phyloP scores from a whole-genome alignment of 2,797 vertebrate species.

The Thamnophis elegans region DNA sequence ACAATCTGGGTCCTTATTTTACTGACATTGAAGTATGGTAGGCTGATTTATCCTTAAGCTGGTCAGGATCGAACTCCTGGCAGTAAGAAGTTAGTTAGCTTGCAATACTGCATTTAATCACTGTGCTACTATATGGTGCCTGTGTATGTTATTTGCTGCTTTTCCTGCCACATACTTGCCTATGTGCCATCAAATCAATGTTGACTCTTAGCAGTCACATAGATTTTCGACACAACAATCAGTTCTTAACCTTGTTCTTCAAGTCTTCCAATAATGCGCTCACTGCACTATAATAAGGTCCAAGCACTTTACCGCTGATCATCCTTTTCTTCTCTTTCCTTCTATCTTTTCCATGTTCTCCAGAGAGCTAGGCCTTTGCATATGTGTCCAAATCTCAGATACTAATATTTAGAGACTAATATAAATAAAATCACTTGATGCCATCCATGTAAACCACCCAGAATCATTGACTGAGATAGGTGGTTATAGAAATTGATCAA shows the following conservation, averaged over 20 bases:
- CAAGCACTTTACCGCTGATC: background rate
- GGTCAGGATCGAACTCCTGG: background rate
- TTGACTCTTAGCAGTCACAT: background rate
- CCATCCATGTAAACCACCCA: too few species aligned
- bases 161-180: background rate
- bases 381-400: background rate
- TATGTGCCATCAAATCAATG: background rate
- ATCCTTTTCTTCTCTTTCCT: background rate
- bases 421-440: background rate
- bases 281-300: background rate
- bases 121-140: too few species aligned
- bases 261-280: background rate
- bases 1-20: background rate
- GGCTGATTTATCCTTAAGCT: background rate
- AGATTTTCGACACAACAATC: background rate
- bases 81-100: background rate
- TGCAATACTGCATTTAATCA: background rate
- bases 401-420: background rate
- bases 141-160: background rate
- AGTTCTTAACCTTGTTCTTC: background rate
- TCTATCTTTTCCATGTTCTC: background rate
- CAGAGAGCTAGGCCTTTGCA: background rate
- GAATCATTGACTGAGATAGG: too few species aligned
- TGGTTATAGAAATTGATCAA: too few species aligned
- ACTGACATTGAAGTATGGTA: background rate